A percentile compares a stretch with the other conserved stretches of the same genome.
These are phyloP conservation scores for Entomobrya proxima DNA, from an alignment of 2,888 invertebrate species.

Conservation along the genomic window DNA sequence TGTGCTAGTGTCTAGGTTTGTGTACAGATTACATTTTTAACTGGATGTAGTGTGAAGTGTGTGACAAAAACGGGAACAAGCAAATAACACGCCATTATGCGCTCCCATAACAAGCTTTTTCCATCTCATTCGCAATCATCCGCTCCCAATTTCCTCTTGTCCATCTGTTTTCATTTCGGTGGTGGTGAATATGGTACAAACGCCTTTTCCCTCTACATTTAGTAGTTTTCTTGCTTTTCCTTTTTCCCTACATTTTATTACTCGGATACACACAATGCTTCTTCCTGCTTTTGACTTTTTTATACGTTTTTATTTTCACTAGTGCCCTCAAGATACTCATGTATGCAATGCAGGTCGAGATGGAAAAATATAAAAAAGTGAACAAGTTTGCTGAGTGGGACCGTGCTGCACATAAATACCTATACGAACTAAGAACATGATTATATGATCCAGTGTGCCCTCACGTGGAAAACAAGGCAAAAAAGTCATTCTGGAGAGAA, in stretches of 20 bases:
- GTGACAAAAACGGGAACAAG: constrained; percentile 51
- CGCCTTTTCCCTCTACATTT: not conserved
- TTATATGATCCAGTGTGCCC: not conserved
- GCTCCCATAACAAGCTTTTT: constrained; percentile 55
- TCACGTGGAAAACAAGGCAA: not conserved
- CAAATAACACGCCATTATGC: constrained; percentile 46
- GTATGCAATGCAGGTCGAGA: constrained; percentile 16
- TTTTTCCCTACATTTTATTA: constrained; percentile 50
- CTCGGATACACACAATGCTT: not conserved
- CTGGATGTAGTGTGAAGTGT: constrained; percentile 11
- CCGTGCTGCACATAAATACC: not conserved
- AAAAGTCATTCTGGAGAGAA: not conserved
- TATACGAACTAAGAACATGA: not conserved
- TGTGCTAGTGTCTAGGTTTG: not conserved
- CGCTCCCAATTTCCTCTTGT: constrained; percentile 60
- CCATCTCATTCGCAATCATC: constrained; percentile 62
- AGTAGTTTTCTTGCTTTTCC: constrained; percentile 5
- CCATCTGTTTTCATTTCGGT: constrained; percentile 57
- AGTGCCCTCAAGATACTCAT: constrained; percentile 15
- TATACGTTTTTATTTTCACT: constrained; percentile 26
- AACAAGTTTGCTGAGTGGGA: not conserved
- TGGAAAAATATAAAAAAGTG: constrained; percentile 8
- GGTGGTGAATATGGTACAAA: not conserved
- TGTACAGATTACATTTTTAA: not conserved
- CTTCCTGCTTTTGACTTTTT: constrained; percentile 32